Evolutionary conservation across 2,888 invertebrate genomes (phyloP), one percentile per base, ranked within the genome.

Genomic region (Ichneumoninae sp.): DNA sequence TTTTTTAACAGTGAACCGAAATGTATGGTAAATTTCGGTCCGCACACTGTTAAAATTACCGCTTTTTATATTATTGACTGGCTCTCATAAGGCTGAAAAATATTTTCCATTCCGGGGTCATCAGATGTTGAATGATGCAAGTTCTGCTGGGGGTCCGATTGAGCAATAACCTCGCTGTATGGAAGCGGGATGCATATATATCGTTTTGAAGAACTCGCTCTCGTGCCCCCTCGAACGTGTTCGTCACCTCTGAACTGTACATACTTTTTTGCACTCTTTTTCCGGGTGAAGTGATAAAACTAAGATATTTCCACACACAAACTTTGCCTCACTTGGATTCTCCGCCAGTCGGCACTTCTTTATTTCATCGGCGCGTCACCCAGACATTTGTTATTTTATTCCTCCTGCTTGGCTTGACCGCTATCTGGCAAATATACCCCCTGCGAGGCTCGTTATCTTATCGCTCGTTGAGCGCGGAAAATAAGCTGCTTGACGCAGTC

Each of bases 61-160:
- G 26, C 33, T 63, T 63, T 33, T 16, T 1, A 16, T n/a, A 5
- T 63, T n/a, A 13, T 63, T 63, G 30, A 6, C 10, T 33, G 5
- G 33, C 22, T 50, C 13, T 40, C 10, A 16, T 44, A 40, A 60
- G 1, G 70, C 16, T 73, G 54, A 47, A 73, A 78, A 83, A 85
- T 90, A 89, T 90, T 91, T 89, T 90, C 86, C 87, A 88, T 84
- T 47, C 63, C n/a, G 86, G 86, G 85, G 87, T 90, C 87, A 87
- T 85, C 80, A 69, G 66, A 75, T 76, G 88, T 85, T 81, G 63
- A 68, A 66, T 91, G 90, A 91, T 85, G 91, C 89, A 90, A 91
- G 71, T 88, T 70, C 85, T 87, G 91, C 90, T 90, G 91, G 91
- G 91, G 91, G 91, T 91, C 90, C 63, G 83, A 88, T 40, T 40